These are phyloP conservation scores for Paguma larvata DNA, from an alignment of 2,797 vertebrate genomes.

Conservation along the genomic window DNA sequence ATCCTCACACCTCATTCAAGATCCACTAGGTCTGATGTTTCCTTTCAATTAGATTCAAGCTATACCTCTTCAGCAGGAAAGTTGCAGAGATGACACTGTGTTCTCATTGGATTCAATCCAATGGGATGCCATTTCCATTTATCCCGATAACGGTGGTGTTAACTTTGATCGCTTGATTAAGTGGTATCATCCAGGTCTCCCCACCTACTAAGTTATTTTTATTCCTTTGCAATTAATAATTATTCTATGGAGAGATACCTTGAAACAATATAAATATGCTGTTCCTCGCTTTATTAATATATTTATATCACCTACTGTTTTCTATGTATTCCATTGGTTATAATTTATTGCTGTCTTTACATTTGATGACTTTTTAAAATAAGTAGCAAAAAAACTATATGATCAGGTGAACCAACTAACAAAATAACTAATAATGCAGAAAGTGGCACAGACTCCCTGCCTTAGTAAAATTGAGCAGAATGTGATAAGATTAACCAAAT, in stretches of 20 bases:
- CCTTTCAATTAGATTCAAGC: neutral
- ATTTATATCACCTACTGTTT: neutral
- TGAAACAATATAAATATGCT: neutral
- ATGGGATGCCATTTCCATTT: neutral
- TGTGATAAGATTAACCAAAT: neutral
- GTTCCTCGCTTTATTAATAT: neutral
- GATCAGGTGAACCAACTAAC: neutral
- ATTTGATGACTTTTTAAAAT: constrained; percentile 45
- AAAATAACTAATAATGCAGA: neutral
- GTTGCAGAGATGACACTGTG: neutral
- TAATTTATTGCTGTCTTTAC: neutral
- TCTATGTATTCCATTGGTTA: neutral
- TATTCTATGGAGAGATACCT: neutral
- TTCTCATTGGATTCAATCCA: neutral
- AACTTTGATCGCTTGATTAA: neutral
- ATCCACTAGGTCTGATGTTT: neutral
- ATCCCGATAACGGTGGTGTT: neutral
- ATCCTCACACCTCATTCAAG: neutral
- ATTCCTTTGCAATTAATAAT: constrained; percentile 3
- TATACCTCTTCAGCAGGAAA: neutral
- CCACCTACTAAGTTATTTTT: neutral
- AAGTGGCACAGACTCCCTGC: neutral
- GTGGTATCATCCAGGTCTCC: neutral
- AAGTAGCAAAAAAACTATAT: neutral
- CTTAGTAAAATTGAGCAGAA: neutral